These are phyloP conservation scores for Champsocephalus gunnari DNA, from an alignment of 2,797 vertebrate genomes.

Conservation along the genomic window DNA sequence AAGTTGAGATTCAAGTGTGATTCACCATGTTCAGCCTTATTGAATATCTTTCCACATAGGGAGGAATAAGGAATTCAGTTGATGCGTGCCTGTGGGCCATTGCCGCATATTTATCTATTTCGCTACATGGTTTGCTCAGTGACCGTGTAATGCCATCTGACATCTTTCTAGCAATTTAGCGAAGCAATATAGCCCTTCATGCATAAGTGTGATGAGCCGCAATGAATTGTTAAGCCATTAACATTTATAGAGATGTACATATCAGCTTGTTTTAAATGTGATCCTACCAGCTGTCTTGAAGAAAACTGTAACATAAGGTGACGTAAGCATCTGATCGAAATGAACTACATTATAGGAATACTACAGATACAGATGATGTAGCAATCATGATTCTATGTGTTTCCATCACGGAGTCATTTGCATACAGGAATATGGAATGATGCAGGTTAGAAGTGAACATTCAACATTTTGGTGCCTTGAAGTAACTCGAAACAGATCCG, in stretches of 20 bases:
- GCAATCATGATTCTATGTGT: neutral
- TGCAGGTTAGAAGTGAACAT: neutral
- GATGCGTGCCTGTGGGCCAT: slow-evolving; percentile 16
- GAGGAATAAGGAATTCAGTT: slow-evolving; percentile 21
- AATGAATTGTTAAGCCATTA: neutral
- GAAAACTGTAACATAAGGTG: slow-evolving; percentile 1
- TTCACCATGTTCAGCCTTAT: slow-evolving; percentile 10
- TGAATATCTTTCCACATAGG: slow-evolving; percentile 3
- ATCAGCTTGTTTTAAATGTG: neutral
- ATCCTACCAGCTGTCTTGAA: neutral
- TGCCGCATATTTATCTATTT: slow-evolving; percentile 15
- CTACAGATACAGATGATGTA: neutral
- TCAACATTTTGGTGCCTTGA: neutral
- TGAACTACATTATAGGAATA: neutral
- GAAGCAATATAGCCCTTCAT: neutral
- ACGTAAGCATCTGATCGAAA: neutral
- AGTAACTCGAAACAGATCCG: neutral
- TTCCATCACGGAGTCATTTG: neutral
- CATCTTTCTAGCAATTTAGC: slow-evolving; percentile 2
- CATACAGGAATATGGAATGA: neutral
- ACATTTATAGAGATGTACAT: neutral
- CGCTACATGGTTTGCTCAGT: slow-evolving; percentile 11
- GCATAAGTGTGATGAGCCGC: neutral
- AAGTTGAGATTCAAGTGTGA: slow-evolving; percentile 18
- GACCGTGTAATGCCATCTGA: slow-evolving; percentile 16